Percentiles rank a stretch among this genome's conserved stretches.
These are phyloP conservation scores for Mycogona germanica DNA, from an alignment of 2,888 invertebrate genomes.

Conservation along the genomic window DNA sequence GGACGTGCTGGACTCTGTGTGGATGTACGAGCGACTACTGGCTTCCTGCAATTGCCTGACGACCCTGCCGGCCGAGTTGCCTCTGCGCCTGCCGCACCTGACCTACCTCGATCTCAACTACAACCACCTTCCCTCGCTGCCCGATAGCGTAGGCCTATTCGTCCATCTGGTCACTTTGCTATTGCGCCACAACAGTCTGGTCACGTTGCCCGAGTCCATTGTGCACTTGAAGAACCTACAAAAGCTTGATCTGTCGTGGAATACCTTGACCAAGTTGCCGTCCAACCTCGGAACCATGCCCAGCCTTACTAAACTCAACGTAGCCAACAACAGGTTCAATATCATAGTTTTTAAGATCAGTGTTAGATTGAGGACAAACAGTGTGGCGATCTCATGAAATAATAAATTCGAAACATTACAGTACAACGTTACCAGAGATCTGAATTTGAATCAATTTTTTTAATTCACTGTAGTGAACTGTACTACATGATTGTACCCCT, in stretches of 20 bases:
- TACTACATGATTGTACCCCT: no score
- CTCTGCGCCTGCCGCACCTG: constrained; percentile 33
- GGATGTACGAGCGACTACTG: constrained; percentile 32
- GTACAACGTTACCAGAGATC: no score
- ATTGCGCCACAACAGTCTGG: constrained; percentile 30
- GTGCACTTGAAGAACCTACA: constrained; percentile 30
- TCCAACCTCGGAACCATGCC: constrained; percentile 31
- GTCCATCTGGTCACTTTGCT: constrained; percentile 32
- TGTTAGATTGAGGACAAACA: no score
- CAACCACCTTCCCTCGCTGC: constrained; percentile 30
- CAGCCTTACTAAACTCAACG: constrained; percentile 29
- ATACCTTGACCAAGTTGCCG: constrained; percentile 29
- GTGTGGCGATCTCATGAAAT: no score
- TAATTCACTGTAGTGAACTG: no score
- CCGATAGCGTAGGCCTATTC: constrained; percentile 32
- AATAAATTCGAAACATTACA: no score
- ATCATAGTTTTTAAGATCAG: no score
- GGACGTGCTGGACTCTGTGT: constrained; percentile 31
- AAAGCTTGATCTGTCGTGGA: constrained; percentile 32
- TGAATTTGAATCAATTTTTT: no score
- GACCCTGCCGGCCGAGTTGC: constrained; percentile 31
- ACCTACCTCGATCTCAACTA: constrained; percentile 31
- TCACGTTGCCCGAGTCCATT: constrained; percentile 30
- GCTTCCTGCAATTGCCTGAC: constrained; percentile 33
- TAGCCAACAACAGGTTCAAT: constrained; percentile 25